Evolutionary conservation across 2,888 invertebrate genomes (phyloP).

Genomic region (Mycalesis mineus): DNA sequence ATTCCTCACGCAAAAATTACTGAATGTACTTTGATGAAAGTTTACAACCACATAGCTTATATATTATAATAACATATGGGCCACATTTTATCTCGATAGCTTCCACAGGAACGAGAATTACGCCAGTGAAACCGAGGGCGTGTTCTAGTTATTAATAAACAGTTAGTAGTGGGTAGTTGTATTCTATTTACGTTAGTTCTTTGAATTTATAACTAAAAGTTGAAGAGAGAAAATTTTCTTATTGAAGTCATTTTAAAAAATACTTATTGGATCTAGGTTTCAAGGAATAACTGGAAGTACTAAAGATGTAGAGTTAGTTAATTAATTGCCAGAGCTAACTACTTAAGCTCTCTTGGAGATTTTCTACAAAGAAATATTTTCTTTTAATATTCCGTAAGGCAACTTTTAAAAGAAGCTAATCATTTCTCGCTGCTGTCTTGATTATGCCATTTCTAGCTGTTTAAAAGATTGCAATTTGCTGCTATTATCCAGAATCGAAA

Average conservation of each 20-base stretch:
- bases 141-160: too few species aligned
- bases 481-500: too few species aligned
- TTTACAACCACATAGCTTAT: too few species aligned
- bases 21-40: too few species aligned
- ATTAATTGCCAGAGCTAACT: background rate
- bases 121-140: too few species aligned
- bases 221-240: background rate
- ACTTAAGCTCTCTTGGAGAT: background rate
- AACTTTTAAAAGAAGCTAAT: background rate
- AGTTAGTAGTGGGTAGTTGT: too few species aligned
- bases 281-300: background rate
- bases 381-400: slow-evolving; percentile 1
- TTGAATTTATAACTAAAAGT: background rate
- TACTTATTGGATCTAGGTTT: background rate
- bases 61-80: too few species aligned
- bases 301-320: slow-evolving; percentile 3
- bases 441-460: too few species aligned
- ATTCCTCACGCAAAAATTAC: too few species aligned
- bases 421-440: background rate
- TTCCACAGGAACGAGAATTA: too few species aligned
- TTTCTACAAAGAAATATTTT: slow-evolving; percentile 1
- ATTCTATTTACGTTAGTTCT: background rate
- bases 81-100: too few species aligned
- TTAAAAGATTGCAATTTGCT: too few species aligned
- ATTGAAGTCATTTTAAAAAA: background rate